phyloP scores from a whole-genome alignment of 2,113 vertebrate genomes.

The Poicephalus meyeri region DNA sequence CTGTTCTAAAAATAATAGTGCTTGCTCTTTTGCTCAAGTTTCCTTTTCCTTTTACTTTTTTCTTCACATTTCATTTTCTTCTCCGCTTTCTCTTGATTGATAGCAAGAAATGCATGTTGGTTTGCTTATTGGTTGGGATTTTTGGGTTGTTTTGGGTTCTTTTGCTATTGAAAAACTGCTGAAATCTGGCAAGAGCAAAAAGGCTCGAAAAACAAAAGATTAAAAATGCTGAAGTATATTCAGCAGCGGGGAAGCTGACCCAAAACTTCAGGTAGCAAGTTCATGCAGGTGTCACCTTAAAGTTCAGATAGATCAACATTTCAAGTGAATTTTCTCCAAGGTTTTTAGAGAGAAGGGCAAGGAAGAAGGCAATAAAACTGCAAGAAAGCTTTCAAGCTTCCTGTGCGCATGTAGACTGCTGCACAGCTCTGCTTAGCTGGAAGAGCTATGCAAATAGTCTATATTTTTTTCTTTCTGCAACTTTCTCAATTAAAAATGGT shows the following conservation, averaged over 20 bases:
- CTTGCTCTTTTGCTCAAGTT: neutral
- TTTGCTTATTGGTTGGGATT: neutral
- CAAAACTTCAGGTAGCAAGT: constrained; percentile 15
- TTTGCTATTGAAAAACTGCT: neutral
- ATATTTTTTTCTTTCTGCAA: neutral
- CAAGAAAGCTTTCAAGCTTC: neutral
- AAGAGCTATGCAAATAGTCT: neutral
- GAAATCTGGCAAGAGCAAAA: neutral
- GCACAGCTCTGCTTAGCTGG: neutral
- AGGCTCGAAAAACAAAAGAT: neutral
- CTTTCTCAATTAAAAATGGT: neutral
- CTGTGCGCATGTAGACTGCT: neutral
- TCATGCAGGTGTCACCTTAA: constrained; percentile 14
- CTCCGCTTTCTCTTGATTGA: neutral
- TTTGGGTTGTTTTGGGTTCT: neutral
- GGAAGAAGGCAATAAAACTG: neutral
- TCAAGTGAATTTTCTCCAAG: neutral
- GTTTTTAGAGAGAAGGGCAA: neutral
- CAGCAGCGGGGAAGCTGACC: constrained; percentile 7
- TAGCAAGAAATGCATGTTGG: neutral
- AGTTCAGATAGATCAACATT: constrained; percentile 45
- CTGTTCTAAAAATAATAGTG: constrained; percentile 37
- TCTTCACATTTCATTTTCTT: constrained; percentile 6
- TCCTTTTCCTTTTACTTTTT: neutral
- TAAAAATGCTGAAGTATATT: constrained; percentile 7